Base-by-base conservation (phyloP, 2,888 invertebrate species). In the Diploptera punctata region DNA sequence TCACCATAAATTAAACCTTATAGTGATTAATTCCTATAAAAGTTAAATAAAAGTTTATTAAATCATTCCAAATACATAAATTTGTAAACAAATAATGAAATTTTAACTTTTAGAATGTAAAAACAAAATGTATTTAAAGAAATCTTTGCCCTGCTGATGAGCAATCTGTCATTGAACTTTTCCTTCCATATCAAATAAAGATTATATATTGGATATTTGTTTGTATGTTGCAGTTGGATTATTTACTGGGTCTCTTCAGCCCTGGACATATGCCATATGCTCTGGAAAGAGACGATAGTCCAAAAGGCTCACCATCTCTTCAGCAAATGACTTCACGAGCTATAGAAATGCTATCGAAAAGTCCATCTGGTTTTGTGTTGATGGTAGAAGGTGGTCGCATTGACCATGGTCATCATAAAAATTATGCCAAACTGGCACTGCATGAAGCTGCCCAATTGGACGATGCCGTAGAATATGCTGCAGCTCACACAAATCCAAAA, bases 401-500 rank as follows among this genome's bases (percentile, higher is more conserved):
- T 47, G 90, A 90, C 81, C 85, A 87, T 75, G 90, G 86, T 0
- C 89, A 90, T 79, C 92, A 92, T 78, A 84, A 85, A 57, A 89
- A 89, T 81, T 87, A 83, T 77, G 88, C 87, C 0, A 83, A 83
- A 68, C 83, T 85, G 1, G 89, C 92, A 0, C 78, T 92, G 16
- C 84, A 86, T 31, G 92, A 92, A 76, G 83, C 89, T 0, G 82
- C 89, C 1, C 90, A 88, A 62, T 83, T 92, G 68, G 90, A 90
- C 69, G 84, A 85, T n/a, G 90, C 92, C 0, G 85, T 92, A 0
- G 79, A 29, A 7, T 47, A 61, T 21, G 70, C 84, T 73, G 83
- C 82, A 1, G 90, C 90, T 0, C 18, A 31, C 16, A 70, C 70
- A 2, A 18, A 70, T 47, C 70, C 70, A 4, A 31, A 86, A 0